These are phyloP conservation scores for Crax fasciolata DNA, from an alignment of 2,797 vertebrate species.

Conservation along the genomic window DNA sequence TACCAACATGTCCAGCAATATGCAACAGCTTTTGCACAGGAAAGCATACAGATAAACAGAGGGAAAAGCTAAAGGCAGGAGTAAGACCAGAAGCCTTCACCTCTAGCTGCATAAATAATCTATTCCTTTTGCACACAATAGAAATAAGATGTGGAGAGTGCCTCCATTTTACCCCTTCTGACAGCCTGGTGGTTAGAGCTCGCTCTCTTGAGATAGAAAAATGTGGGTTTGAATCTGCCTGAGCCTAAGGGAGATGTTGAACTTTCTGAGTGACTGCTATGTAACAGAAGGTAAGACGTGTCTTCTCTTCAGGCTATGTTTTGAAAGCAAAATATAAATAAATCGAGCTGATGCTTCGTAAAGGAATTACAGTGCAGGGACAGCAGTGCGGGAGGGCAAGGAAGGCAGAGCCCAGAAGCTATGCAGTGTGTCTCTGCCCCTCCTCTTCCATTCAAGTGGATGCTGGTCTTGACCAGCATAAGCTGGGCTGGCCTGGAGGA, in stretches of 20 bases:
- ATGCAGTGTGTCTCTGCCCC: no score
- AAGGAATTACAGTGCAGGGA: background rate
- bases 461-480: background rate
- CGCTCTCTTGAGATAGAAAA: background rate
- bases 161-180: background rate
- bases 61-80: background rate
- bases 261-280: background rate
- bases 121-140: background rate
- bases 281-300: background rate
- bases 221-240: background rate
- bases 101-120: background rate
- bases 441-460: accelerated
- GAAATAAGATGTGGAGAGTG: background rate
- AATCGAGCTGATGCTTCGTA: background rate
- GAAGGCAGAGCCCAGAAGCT: background rate
- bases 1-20: background rate
- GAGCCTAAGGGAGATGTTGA: background rate
- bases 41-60: background rate
- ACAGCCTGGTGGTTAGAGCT: background rate
- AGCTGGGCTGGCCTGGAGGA: background rate
- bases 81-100: background rate
- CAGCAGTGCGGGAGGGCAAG: background rate
- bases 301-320: background rate
- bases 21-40: background rate
- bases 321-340: background rate